Evolutionary conservation across 2,888 invertebrate genomes (phyloP).

Genomic region (Eupithecia insigniata): DNA sequence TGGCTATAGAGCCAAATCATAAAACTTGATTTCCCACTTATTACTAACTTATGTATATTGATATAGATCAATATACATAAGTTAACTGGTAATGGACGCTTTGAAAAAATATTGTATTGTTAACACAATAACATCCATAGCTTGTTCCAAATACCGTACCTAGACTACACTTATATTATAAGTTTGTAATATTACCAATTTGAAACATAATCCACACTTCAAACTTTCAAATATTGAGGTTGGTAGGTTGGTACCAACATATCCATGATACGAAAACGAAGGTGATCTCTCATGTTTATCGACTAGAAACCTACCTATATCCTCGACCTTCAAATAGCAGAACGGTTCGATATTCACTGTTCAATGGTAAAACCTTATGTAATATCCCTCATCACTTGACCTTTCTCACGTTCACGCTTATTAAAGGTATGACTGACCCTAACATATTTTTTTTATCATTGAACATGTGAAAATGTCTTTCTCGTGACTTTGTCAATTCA

Average conservation of each 20-base stretch:
- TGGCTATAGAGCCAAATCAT: neutral
- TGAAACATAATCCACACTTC: neutral
- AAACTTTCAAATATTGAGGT: conserved; percentile 3
- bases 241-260: neutral
- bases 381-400: conserved; percentile 16
- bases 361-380: conserved; percentile 17
- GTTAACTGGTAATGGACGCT: neutral
- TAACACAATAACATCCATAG: neutral
- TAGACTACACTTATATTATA: neutral
- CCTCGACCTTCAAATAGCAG: conserved; percentile 13
- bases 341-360: neutral
- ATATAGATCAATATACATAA: no score
- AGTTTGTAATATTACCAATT: neutral
- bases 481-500: neutral
- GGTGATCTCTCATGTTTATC: neutral
- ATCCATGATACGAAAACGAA: neutral
- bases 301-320: neutral
- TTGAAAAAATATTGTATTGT: neutral
- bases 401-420: conserved; percentile 17
- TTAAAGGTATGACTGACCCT: conserved; percentile 14
- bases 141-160: neutral
- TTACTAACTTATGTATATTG: no score
- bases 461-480: neutral
- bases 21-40: no score
- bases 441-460: conserved; percentile 12